These are phyloP conservation scores for Craniophora ligustri DNA, from an alignment of 2,888 invertebrate genomes.

Conservation along the genomic window DNA sequence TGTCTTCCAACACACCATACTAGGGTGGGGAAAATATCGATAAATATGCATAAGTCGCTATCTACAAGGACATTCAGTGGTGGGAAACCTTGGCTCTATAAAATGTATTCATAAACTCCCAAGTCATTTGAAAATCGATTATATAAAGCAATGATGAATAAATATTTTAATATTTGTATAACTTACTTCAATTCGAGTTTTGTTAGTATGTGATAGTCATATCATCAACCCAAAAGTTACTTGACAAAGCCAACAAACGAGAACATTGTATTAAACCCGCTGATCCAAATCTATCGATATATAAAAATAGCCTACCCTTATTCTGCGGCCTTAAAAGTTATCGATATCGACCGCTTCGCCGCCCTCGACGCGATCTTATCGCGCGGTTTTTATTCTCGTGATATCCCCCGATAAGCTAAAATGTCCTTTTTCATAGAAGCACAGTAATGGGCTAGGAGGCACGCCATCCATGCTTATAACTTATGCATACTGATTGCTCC, in stretches of 20 bases:
- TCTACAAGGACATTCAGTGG: conserved; percentile 4
- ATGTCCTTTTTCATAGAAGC: conserved; percentile 88
- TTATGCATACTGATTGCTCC: conserved; percentile 85
- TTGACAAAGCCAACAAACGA: background rate
- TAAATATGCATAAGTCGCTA: conserved; percentile 53
- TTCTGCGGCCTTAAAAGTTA: conserved; percentile 34
- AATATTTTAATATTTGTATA: no score
- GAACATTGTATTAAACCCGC: background rate
- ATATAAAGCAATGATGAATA: background rate
- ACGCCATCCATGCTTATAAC: conserved; percentile 83
- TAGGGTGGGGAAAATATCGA: conserved; percentile 66
- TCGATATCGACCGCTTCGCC: conserved; percentile 27
- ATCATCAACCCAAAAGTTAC: background rate
- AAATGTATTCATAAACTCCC: background rate
- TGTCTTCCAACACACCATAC: conserved; percentile 79
- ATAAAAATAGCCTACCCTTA: conserved; percentile 3
- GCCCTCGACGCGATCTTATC: conserved; percentile 80
- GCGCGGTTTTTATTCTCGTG: conserved; percentile 85
- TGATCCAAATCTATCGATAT: conserved; percentile 8
- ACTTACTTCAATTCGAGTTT: no score
- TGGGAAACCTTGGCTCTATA: background rate
- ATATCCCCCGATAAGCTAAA: conserved; percentile 86
- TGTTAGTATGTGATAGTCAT: background rate
- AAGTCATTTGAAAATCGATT: background rate
- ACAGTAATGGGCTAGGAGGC: conserved; percentile 83